phyloP scores from a whole-genome alignment of 2,113 vertebrate genomes.

The Thomomys bottae region DNA sequence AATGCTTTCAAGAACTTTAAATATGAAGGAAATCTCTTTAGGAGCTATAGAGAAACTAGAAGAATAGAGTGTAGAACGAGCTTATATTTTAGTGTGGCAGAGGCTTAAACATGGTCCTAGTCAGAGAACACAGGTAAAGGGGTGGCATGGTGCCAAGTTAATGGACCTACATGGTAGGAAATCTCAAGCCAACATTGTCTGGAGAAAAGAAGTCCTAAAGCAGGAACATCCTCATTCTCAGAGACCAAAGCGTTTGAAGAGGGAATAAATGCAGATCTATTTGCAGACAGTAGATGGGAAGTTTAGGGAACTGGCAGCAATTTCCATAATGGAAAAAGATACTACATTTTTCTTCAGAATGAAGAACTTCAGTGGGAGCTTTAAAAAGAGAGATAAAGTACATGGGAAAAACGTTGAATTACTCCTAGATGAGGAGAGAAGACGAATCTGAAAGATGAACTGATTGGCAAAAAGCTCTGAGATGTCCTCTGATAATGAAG shows the following conservation, averaged over 20 bases:
- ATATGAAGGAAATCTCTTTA: background rate
- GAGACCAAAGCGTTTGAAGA: background rate
- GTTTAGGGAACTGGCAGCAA: background rate
- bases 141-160: background rate
- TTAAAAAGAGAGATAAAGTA: background rate
- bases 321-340: conserved; percentile 1
- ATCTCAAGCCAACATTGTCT: background rate
- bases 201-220: background rate
- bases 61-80: background rate
- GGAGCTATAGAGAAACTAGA: background rate
- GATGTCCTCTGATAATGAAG: background rate
- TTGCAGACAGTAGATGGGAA: background rate
- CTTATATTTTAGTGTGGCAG: background rate
- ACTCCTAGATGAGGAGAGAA: background rate
- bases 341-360: background rate
- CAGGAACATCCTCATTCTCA: background rate
- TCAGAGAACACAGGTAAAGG: background rate
- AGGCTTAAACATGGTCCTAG: background rate
- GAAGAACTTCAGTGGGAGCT: background rate
- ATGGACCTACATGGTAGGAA: background rate
- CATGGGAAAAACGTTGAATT: background rate
- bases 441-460: background rate
- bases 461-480: background rate
- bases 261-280: too few relatives aligned
- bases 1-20: background rate